A percentile compares a stretch with the other conserved stretches of the same genome.
These are phyloP conservation scores for Portunus trituberculatus DNA, from an alignment of 1,140 invertebrate species.

Conservation along the genomic window DNA sequence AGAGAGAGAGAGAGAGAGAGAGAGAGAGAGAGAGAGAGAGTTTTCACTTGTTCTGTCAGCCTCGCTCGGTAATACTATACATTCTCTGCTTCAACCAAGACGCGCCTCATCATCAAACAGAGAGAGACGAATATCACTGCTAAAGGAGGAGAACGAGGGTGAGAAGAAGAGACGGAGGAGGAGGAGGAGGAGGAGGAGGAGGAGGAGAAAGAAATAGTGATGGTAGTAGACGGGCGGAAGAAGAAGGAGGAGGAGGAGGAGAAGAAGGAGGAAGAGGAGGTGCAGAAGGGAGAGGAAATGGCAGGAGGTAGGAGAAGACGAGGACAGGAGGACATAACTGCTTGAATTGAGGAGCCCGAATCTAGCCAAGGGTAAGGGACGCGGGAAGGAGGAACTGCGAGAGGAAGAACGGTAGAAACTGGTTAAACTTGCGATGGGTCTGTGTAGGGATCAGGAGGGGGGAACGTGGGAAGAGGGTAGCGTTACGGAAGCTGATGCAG, in stretches of 20 bases:
- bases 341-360: neutral
- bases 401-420: neutral
- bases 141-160: neutral
- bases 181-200: neutral
- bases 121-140: neutral
- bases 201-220: neutral
- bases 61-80: neutral
- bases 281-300: neutral
- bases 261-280: neutral
- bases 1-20: slow-evolving; percentile 17
- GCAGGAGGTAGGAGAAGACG: neutral
- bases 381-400: neutral
- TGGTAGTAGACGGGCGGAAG: neutral
- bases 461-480: neutral
- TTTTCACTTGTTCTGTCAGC: neutral
- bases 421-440: neutral
- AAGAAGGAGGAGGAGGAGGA: neutral
- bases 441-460: neutral
- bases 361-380: neutral
- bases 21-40: slow-evolving; percentile 15
- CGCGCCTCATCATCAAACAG: neutral
- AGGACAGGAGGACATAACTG: neutral
- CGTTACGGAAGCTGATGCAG: neutral
- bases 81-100: neutral
- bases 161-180: neutral